A percentile compares a stretch with the other conserved stretches of the same genome.
Evolutionary conservation across 2,888 invertebrate species (phyloP).

Genomic region (Sinotaia quadrata): DNA sequence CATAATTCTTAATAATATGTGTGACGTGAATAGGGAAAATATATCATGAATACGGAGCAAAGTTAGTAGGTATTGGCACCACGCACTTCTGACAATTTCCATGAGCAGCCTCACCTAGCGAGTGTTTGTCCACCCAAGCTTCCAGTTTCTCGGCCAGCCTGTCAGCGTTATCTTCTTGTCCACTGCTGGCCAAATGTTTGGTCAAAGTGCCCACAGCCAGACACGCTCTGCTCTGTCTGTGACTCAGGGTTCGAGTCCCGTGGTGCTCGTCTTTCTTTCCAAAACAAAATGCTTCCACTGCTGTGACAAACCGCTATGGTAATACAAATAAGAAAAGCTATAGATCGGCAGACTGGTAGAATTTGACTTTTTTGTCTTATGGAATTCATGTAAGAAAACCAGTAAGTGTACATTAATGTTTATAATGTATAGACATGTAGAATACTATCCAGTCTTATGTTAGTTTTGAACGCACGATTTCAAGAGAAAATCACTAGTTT

Average conservation of each 20-base stretch:
- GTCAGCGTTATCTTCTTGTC: slow-evolving; percentile 37
- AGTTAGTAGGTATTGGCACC: too few relatives aligned
- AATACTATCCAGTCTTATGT: too few relatives aligned
- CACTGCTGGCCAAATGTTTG: slow-evolving; percentile 38
- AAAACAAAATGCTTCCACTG: slow-evolving; percentile 31
- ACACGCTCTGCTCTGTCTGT: slow-evolving; percentile 49
- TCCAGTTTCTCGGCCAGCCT: slow-evolving; percentile 43
- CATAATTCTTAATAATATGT: too few relatives aligned
- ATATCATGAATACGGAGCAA: too few relatives aligned
- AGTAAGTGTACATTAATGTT: too few relatives aligned
- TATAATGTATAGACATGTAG: too few relatives aligned
- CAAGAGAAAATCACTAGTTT: too few relatives aligned
- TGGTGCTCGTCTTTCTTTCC: slow-evolving; percentile 23
- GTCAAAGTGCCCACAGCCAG: slow-evolving; percentile 47
- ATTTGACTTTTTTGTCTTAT: too few relatives aligned
- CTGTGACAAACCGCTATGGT: slow-evolving; percentile 27
- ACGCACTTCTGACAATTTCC: too few relatives aligned
- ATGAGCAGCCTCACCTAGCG: slow-evolving; percentile 29
- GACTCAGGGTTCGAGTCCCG: slow-evolving; percentile 32
- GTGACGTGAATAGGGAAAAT: too few relatives aligned
- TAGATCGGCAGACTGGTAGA: background rate
- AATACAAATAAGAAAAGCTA: background rate
- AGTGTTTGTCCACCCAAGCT: slow-evolving; percentile 39
- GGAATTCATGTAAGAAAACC: too few relatives aligned
- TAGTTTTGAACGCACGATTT: too few relatives aligned